Evolutionary conservation across 2,888 invertebrate genomes (phyloP).

Genomic region (Gerris lacustris): DNA sequence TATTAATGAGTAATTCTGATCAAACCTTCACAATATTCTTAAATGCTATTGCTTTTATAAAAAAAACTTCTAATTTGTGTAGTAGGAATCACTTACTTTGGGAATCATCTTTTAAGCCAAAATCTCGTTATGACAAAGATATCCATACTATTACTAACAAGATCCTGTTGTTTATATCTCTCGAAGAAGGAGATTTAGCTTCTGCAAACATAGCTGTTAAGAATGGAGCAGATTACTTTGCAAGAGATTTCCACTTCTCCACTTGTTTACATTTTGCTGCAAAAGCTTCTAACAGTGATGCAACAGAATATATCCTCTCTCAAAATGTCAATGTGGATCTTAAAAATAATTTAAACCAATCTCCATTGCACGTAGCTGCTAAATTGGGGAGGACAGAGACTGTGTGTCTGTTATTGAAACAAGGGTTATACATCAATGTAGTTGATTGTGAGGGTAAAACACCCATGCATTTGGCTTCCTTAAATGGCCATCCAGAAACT

Average conservation of each 20-base stretch:
- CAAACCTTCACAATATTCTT: slow-evolving; percentile 18
- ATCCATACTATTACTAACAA: slow-evolving; percentile 19
- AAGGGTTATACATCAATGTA: neutral
- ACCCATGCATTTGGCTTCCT: neutral
- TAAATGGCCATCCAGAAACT: neutral
- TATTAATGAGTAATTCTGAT: slow-evolving; percentile 17
- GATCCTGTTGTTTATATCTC: slow-evolving; percentile 23
- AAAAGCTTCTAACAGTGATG: neutral
- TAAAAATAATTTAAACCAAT: neutral
- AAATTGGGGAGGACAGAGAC: neutral
- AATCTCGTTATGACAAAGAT: slow-evolving; percentile 14
- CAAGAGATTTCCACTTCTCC: neutral
- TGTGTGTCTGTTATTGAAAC: neutral
- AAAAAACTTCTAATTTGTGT: slow-evolving; percentile 15
- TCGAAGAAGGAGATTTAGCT: slow-evolving; percentile 24
- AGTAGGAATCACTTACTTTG: neutral
- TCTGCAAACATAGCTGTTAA: slow-evolving; percentile 16
- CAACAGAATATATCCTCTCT: neutral
- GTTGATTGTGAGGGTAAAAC: neutral
- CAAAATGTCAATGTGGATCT: neutral
- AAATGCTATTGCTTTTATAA: slow-evolving; percentile 23
- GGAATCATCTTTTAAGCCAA: slow-evolving; percentile 13
- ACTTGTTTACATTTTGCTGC: neutral
- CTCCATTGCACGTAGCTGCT: neutral
- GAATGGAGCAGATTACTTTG: neutral